A percentile compares a stretch with the other conserved stretches of the same genome.
Conservation (phyloP, 2,888 invertebrate species). For the Troilus luridus region DNA sequence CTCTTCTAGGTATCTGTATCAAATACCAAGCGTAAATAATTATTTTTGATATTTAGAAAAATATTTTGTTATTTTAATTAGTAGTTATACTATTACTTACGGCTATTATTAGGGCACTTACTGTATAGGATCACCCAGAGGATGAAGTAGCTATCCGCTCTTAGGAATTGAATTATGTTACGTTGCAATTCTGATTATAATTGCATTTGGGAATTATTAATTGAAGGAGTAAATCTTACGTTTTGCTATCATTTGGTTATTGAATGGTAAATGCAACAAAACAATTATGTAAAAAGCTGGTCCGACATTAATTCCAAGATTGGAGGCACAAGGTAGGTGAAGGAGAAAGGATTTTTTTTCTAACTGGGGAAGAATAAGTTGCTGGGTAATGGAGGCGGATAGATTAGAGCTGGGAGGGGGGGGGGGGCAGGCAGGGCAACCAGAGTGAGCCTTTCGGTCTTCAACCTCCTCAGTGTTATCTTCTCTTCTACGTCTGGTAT, state of each 20-base stretch:
- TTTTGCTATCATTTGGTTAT: not conserved
- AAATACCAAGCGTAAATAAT: too few relatives aligned
- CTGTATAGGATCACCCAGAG: too few relatives aligned
- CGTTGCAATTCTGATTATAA: too few relatives aligned
- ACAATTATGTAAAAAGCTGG: not conserved
- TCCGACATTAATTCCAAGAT: not conserved
- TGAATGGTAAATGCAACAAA: not conserved
- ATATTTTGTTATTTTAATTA: too few relatives aligned
- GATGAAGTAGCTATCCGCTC: too few relatives aligned
- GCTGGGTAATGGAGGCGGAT: not conserved
- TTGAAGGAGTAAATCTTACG: too few relatives aligned
- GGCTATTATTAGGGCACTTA: too few relatives aligned
- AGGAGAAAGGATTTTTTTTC: not conserved
- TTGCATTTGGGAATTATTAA: too few relatives aligned
- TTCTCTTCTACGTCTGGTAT: not conserved
- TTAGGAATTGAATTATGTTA: too few relatives aligned
- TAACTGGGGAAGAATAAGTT: not conserved
- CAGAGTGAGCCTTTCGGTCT: not conserved
- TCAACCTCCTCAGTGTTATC: not conserved
- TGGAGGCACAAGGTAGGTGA: not conserved
- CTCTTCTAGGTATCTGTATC: too few relatives aligned
- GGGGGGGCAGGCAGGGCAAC: not conserved
- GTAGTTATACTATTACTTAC: too few relatives aligned
- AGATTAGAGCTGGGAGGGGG: not conserved
- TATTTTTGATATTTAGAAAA: too few relatives aligned